These are phyloP conservation scores for Anolis apletophallus DNA, from an alignment of 2,797 vertebrate genomes.

Conservation along the genomic window DNA sequence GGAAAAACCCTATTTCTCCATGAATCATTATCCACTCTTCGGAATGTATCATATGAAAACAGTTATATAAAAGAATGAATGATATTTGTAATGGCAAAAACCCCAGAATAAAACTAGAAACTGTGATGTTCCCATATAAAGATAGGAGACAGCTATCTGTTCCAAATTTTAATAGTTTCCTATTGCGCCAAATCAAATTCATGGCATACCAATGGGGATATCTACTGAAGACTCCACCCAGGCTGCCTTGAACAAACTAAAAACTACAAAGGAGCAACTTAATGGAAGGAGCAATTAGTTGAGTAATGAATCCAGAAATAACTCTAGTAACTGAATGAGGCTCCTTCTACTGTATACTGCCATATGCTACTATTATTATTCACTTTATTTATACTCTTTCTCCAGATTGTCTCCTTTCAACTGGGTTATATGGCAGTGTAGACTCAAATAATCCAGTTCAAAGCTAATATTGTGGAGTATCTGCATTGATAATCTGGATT, in stretches of 20 bases:
- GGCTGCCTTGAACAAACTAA: conserved; percentile 60
- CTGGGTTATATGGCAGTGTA: no score
- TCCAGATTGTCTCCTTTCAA: no score
- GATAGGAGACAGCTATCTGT: conserved; percentile 78
- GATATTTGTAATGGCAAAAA: conserved; percentile 78
- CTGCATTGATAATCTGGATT: no score
- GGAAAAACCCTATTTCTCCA: conserved; percentile 54
- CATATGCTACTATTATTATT: no score
- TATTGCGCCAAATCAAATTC: conserved; percentile 73
- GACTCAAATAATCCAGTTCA: no score
- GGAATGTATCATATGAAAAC: conserved; percentile 75
- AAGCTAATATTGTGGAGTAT: no score
- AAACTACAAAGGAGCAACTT: conserved; percentile 66
- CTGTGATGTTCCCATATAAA: conserved; percentile 77
- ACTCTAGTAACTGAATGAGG: conserved; percentile 9
- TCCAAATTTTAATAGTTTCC: conserved; percentile 75
- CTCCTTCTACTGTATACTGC: no score
- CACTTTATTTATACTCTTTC: no score
- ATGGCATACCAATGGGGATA: conserved; percentile 71
- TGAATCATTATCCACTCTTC: conserved; percentile 70
- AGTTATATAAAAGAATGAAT: conserved; percentile 78
- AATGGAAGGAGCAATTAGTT: conserved; percentile 66
- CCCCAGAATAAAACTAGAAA: conserved; percentile 76
- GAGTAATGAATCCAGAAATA: conserved; percentile 57
- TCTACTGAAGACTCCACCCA: conserved; percentile 72